Percentiles rank a stretch among this genome's conserved stretches.
These are phyloP conservation scores for Lapara coniferarum DNA, from an alignment of 2,888 invertebrate species.

Conservation along the genomic window DNA sequence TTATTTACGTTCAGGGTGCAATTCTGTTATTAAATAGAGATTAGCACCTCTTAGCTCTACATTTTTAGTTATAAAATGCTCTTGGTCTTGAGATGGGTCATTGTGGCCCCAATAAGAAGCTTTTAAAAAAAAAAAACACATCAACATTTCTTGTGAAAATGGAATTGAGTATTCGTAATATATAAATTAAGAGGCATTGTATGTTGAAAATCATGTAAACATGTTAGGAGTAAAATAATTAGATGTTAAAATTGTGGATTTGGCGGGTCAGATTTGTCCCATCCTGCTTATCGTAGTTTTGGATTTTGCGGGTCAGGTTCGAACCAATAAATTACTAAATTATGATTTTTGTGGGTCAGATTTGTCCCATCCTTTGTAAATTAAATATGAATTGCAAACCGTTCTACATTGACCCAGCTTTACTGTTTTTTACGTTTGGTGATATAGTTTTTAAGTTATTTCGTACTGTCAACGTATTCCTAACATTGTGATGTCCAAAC, in stretches of 20 bases:
- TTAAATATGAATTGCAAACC: not conserved
- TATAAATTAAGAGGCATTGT: not conserved
- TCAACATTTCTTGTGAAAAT: not conserved
- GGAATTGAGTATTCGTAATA: conserved; percentile 1
- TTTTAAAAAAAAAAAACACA: too few species aligned
- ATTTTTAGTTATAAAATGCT: too few species aligned
- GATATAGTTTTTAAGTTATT: conserved; percentile 42
- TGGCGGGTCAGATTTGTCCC: too few species aligned
- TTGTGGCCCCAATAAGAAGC: too few species aligned
- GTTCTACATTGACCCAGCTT: not conserved
- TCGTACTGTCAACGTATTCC: conserved; percentile 53
- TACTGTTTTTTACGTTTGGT: not conserved
- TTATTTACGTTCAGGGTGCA: too few species aligned
- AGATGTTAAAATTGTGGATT: too few species aligned
- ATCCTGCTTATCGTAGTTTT: too few species aligned
- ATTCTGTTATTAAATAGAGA: too few species aligned
- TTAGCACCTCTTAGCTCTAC: too few species aligned
- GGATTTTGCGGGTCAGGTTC: too few species aligned
- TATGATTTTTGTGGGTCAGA: not conserved
- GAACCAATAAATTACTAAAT: too few species aligned
- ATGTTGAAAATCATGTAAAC: not conserved
- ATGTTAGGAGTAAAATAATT: not conserved
- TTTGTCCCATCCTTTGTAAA: not conserved
- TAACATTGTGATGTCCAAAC: conserved; percentile 57
- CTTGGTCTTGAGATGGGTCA: too few species aligned